Evolutionary conservation across 2,888 invertebrate genomes (phyloP), one percentile per base, ranked within the genome.

Genomic region (Brachyptera risi): DNA sequence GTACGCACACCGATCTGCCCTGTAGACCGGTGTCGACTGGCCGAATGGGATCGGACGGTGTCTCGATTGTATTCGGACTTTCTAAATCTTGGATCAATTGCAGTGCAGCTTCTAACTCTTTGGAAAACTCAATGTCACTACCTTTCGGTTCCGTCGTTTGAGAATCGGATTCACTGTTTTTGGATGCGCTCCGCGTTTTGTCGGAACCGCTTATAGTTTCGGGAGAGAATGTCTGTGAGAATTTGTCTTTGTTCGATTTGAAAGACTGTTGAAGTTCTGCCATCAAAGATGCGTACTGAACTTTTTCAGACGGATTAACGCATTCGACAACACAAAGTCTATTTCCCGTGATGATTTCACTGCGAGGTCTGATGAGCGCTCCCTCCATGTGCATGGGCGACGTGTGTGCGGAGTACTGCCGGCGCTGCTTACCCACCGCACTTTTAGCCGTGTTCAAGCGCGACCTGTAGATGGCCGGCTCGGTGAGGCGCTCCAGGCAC

Each of bases 41-140:
- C 35, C 69, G 68, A 62, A 73, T 73, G 11, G 72, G 66, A 61
- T 77, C 77, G 3, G 76, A 76, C 0, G 77, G 76, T 15, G 76
- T 77, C 62, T 77, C 78, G 47, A 74, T 72, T 21, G 78, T 77
- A 65, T 77, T 78, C 1, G 79, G 79, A 67, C 77, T 78, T 67
- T 78, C 79, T 63, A 79, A 68, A 67, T 79, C 78, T 68, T 78
- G 79, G 57, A 79, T 78, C 38, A 78, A 68, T 66, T 79, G 77
- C 27, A 78, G 68, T 3, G 78, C 79, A 2, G 78, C 79, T 66
- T 78, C 78, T 58, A 78, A 68, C 67, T 79, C 78, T 66, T 76
- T 77, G 31, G 76, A 77, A 66, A 78, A 77, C 65, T 78, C 78
- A 2, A 76, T 73, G 65, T 78, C 78, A 68, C 77, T 77, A 61